phyloP scores from a whole-genome alignment of 2,888 invertebrate genomes.

The Ametastegia equiseti region DNA sequence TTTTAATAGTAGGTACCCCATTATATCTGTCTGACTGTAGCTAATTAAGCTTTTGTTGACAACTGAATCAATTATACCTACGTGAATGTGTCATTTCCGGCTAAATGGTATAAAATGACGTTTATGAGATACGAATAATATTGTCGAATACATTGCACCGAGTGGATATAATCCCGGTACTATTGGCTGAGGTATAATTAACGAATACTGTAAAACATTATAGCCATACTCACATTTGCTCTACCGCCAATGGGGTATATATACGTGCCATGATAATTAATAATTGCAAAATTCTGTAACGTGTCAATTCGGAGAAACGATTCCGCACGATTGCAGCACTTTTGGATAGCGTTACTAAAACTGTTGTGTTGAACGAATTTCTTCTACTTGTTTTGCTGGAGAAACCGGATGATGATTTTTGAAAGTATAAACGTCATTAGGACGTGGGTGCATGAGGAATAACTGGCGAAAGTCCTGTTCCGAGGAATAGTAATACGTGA shows the following conservation, averaged over 20 bases:
- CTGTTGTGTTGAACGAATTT: too few relatives aligned
- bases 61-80: constrained; percentile 10
- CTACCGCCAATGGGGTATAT: neutral
- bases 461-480: neutral
- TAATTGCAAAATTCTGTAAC: too few relatives aligned
- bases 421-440: neutral
- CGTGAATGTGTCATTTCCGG: neutral
- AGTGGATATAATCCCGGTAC: neutral
- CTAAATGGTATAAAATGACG: neutral
- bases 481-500: constrained; percentile 3
- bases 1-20: neutral
- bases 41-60: neutral
- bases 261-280: neutral
- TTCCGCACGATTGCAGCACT: too few relatives aligned
- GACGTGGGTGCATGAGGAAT: neutral
- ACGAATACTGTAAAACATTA: neutral
- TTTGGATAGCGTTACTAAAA: too few relatives aligned
- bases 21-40: neutral
- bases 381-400: too few relatives aligned
- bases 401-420: neutral
- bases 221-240: neutral
- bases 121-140: constrained; percentile 3
- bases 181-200: neutral
- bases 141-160: neutral
- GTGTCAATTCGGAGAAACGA: too few relatives aligned